These are phyloP conservation scores for Caenorhabditis imperialis DNA, from an alignment of 2,888 invertebrate genomes.

Conservation along the genomic window DNA sequence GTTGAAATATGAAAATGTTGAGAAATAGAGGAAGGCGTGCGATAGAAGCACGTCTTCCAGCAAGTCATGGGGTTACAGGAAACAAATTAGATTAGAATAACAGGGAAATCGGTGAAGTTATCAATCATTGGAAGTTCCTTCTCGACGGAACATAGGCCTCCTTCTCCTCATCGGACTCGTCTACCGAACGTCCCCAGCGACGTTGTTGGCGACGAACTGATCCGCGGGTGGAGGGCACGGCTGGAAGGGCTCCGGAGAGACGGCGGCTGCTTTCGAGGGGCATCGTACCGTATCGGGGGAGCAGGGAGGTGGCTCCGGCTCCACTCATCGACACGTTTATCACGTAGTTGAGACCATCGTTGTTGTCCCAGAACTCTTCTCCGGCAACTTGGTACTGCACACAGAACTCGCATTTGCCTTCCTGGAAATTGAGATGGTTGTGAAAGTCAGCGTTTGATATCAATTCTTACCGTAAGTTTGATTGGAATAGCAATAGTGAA, in stretches of 20 bases:
- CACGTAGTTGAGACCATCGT: slow-evolving; percentile 59
- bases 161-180: slow-evolving; percentile 47
- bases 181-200: slow-evolving; percentile 48
- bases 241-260: slow-evolving; percentile 1
- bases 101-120: slow-evolving; percentile 7
- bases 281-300: slow-evolving; percentile 15
- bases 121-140: slow-evolving; percentile 14
- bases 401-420: slow-evolving; percentile 61
- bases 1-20: background rate
- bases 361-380: slow-evolving; percentile 63
- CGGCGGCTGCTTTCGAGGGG: slow-evolving; percentile 11
- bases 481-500: slow-evolving; percentile 54
- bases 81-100: slow-evolving; percentile 34
- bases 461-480: slow-evolving; percentile 36
- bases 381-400: slow-evolving; percentile 52
- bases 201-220: slow-evolving; percentile 31
- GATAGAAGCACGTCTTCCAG: background rate
- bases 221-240: slow-evolving; percentile 17
- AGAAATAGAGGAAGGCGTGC: background rate
- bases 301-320: background rate
- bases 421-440: slow-evolving; percentile 26
- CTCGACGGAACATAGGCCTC: slow-evolving; percentile 19
- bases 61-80: slow-evolving; percentile 24
- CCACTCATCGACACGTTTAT: slow-evolving; percentile 40
- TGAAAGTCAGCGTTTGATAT: background rate